phyloP scores from a whole-genome alignment of 2,797 vertebrate species.

The Oreortyx pictus region DNA sequence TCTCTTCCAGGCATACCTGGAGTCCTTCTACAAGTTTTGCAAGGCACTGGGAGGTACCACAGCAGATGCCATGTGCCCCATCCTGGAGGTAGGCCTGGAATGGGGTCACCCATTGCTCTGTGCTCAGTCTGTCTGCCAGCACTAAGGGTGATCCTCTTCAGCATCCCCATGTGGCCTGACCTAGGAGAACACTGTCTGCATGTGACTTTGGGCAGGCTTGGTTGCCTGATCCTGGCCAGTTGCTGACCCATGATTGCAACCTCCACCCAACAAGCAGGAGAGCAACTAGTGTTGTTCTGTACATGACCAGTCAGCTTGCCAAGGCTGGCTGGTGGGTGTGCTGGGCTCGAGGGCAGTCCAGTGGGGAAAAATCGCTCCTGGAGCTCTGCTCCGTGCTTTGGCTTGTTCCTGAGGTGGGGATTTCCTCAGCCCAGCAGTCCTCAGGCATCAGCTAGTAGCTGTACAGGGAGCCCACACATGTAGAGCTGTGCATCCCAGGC shows the following conservation, averaged over 20 bases:
- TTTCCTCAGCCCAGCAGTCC: neutral
- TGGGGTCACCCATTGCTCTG: neutral
- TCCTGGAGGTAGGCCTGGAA: slow-evolving; percentile 88
- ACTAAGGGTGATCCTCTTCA: neutral
- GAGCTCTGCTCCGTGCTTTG: neutral
- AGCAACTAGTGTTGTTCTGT: neutral
- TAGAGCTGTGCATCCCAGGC: neutral
- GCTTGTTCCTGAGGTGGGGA: neutral
- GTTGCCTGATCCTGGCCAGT: neutral
- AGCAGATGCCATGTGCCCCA: slow-evolving; percentile 97
- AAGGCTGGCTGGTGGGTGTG: neutral
- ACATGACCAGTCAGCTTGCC: fast-evolving
- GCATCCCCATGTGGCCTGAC: neutral
- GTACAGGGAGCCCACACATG: neutral
- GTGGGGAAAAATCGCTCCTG: neutral
- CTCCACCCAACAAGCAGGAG: neutral
- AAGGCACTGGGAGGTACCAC: slow-evolving; percentile 93
- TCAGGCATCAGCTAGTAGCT: neutral
- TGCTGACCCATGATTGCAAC: neutral
- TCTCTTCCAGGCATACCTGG: slow-evolving; percentile 90
- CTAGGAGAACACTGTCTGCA: neutral
- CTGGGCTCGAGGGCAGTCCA: neutral
- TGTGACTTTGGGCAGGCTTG: neutral
- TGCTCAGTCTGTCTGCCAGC: neutral
- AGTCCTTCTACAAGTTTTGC: slow-evolving; percentile 99